Evolutionary conservation across 2,113 vertebrate genomes (phyloP), one percentile per base, ranked within the genome.

Genomic region (Psilopsiagon aurifrons): DNA sequence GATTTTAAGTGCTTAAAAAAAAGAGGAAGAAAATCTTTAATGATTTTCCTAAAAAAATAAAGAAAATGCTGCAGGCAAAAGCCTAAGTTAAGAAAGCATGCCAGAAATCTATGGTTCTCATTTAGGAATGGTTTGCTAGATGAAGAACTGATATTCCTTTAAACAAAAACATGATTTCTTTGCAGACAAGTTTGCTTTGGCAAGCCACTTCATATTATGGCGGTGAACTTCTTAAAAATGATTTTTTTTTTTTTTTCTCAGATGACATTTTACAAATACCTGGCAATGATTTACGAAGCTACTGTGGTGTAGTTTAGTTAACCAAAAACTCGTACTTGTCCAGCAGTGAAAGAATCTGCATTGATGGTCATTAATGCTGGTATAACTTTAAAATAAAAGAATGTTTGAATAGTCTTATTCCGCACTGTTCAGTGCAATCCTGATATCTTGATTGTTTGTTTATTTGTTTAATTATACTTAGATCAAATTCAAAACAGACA

Each of bases 381-480:
- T 81, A 31, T 66, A 92, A 70, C 81, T 94, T 95, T 25, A 55
- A 94, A 90, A 70, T 9, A 74, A 57, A 85, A 93, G 39, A 89
- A 75, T 60, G 54, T 71, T 92, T 89, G 86, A 84, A 75, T 88
- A 41, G 41, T 92, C 29, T 95, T 94, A 94, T 76, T 94, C 73
- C 44, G 82, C 29, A 39, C 43, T 88, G 71, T 82, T 96, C 95
- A 93, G 90, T 87, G 74, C n/a, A 93, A 68, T 91, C 44, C 62
- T 85, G 41, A 10, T 91, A 66, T 84, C 89, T 66, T 78, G 78
- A 74, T 85, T 94, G 83, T 15, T 51, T 51, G 49, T 91, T 96
- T 92, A 88, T 94, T 95, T 94, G 51, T 83, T 96, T 89, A 95
- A 95, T 94, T 95, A 92, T 93, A 75, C n/a, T 94, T 94, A 95